Percentiles rank a stretch among this genome's conserved stretches.
These are phyloP conservation scores for Acromyrmex heyeri DNA, from an alignment of 1,140 invertebrate species.

Conservation along the genomic window DNA sequence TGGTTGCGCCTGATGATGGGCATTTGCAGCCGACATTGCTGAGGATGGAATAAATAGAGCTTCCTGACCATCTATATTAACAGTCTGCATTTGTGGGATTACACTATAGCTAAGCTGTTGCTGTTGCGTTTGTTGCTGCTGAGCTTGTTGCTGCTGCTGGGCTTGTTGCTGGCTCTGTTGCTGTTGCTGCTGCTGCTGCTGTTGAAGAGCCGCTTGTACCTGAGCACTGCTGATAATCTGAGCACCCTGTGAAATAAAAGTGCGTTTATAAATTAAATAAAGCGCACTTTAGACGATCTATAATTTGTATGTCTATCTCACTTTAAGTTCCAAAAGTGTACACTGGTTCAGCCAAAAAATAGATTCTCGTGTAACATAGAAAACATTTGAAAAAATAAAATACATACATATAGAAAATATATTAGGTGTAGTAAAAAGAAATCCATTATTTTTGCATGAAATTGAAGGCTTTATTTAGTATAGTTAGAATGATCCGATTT, in stretches of 20 bases:
- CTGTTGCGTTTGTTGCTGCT: constrained; percentile 84
- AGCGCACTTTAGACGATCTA: no score
- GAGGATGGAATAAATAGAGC: constrained; percentile 94
- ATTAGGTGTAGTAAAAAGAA: no score
- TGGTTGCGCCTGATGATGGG: constrained; percentile 83
- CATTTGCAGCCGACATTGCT: constrained; percentile 81
- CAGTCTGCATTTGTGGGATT: constrained; percentile 92
- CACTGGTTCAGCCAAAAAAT: no score
- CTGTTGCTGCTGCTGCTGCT: constrained; percentile 82
- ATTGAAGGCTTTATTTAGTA: no score
- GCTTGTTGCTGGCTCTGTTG: constrained; percentile 85
- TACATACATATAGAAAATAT: no score
- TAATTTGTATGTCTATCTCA: no score
- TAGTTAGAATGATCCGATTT: no score
- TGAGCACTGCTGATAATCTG: constrained; percentile 82
- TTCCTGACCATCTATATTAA: constrained; percentile 97
- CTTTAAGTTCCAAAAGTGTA: no score
- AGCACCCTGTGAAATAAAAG: constrained; percentile 76
- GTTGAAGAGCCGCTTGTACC: constrained; percentile 80
- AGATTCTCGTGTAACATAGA: no score
- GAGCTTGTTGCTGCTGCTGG: constrained; percentile 81
- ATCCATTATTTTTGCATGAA: no score
- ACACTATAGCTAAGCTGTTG: constrained; percentile 89
- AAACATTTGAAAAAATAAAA: no score
- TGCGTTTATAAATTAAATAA: background rate